Conservation (phyloP, 1,140 invertebrate genomes). For the Rhyzopertha dominica region DNA sequence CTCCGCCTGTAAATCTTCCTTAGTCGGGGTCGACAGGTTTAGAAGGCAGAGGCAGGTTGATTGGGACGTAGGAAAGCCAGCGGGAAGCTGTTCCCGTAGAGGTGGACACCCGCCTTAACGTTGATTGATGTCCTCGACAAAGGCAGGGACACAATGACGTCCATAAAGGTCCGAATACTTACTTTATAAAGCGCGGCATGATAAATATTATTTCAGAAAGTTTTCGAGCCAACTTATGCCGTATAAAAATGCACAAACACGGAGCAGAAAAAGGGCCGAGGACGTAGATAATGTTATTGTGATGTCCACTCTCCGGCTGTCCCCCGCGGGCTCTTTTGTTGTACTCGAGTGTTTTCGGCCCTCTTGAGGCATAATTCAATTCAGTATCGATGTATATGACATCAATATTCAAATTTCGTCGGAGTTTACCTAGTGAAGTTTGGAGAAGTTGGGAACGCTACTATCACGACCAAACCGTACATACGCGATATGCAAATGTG, state of each 20-base stretch:
- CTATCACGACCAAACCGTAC: constrained; percentile 42
- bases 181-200: too few relatives aligned
- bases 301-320: constrained; percentile 21
- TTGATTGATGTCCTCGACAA: too few relatives aligned
- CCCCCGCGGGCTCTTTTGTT: constrained; percentile 9
- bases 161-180: too few relatives aligned
- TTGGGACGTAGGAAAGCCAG: too few relatives aligned
- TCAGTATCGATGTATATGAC: constrained; percentile 28
- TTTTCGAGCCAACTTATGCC: constrained; percentile 25
- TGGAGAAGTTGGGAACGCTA: constrained; percentile 37
- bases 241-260: constrained; percentile 30
- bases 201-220: constrained; percentile 31
- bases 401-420: constrained; percentile 40
- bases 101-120: too few relatives aligned
- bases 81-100: too few relatives aligned
- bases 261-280: constrained; percentile 15
- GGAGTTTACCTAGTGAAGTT: constrained; percentile 38
- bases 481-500: constrained; percentile 38
- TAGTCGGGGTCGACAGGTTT: too few relatives aligned
- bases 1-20: too few relatives aligned
- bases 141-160: too few relatives aligned
- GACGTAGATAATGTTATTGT: constrained; percentile 27
- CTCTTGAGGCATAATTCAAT: constrained; percentile 12
- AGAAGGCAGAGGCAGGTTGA: too few relatives aligned
- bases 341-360: constrained; percentile 20